Conservation (phyloP, 2,797 vertebrate genomes). For the Pelochelys cantorii region DNA sequence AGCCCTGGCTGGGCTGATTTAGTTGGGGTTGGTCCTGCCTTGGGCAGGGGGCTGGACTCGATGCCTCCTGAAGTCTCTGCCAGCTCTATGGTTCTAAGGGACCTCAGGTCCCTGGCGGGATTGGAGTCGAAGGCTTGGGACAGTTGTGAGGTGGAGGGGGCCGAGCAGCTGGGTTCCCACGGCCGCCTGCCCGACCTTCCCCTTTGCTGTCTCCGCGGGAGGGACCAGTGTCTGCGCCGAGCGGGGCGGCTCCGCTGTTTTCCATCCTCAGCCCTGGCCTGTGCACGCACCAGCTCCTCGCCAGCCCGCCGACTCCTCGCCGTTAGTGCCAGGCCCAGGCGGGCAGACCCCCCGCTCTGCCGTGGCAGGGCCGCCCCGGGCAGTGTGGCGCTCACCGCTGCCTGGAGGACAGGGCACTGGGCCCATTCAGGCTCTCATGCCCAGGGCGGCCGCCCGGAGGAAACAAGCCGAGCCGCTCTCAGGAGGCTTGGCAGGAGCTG, state of each 20-base stretch:
- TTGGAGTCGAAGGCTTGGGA: constrained; percentile 5
- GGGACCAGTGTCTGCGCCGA: not conserved
- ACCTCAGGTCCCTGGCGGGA: not conserved
- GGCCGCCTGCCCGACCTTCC: not conserved
- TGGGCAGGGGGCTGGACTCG: too few species aligned
- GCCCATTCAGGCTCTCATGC: not conserved
- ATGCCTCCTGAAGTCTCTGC: too few species aligned
- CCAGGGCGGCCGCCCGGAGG: not conserved
- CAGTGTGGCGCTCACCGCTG: not conserved
- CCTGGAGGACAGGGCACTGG: not conserved
- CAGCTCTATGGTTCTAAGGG: too few species aligned
- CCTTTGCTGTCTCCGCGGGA: not conserved
- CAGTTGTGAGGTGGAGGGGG: accelerated
- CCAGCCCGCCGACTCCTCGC: not conserved
- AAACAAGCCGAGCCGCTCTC: not conserved
- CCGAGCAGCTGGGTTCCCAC: not conserved
- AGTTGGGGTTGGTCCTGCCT: too few species aligned
- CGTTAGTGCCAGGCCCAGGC: not conserved
- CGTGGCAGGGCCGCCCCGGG: not conserved
- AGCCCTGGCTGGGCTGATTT: too few species aligned
- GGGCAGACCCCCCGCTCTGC: not conserved
- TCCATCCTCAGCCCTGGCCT: not conserved
- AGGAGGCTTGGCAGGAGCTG: not conserved
- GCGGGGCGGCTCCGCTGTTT: not conserved
- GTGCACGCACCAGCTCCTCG: not conserved